phyloP scores from a whole-genome alignment of 2,113 vertebrate species.

The Dolichallabes microphthalmus region DNA sequence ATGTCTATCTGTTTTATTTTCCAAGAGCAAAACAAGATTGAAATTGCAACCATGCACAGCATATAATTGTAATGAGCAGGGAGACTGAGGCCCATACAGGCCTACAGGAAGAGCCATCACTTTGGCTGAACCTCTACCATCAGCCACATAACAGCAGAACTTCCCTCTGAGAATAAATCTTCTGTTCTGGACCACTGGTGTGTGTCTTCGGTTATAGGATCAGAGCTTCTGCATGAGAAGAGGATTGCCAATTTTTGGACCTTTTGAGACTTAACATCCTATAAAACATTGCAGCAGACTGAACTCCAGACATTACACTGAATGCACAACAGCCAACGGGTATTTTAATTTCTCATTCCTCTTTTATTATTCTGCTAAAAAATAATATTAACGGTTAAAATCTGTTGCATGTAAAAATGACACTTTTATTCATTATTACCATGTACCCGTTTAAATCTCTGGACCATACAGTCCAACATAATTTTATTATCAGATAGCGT shows the following conservation, averaged over 20 bases:
- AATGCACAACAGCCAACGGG: neutral
- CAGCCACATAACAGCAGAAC: slow-evolving; percentile 46
- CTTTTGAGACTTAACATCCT: neutral
- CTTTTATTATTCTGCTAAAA: neutral
- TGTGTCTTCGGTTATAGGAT: slow-evolving; percentile 20
- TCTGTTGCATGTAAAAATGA: neutral
- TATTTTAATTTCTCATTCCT: neutral
- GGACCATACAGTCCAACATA: neutral
- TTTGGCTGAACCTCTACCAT: slow-evolving; percentile 39
- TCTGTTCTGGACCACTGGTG: slow-evolving; percentile 56
- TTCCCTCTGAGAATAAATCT: slow-evolving; percentile 56
- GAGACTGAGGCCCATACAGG: slow-evolving; percentile 54
- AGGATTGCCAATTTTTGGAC: neutral
- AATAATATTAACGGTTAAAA: neutral
- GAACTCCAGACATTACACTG: neutral
- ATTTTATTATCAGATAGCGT: neutral
- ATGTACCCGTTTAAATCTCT: neutral
- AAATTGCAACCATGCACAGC: slow-evolving; percentile 72
- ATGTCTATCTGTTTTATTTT: slow-evolving; percentile 66
- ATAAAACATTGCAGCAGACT: slow-evolving; percentile 4
- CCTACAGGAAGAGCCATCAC: slow-evolving; percentile 60
- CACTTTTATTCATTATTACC: neutral
- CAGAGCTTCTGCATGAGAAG: slow-evolving; percentile 2
- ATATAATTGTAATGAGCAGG: slow-evolving; percentile 59
- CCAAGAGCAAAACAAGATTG: slow-evolving; percentile 67